Percentiles rank a stretch among this genome's conserved stretches.
Conservation (phyloP, 2,888 invertebrate genomes). For the Dicranocentrus wangi region DNA sequence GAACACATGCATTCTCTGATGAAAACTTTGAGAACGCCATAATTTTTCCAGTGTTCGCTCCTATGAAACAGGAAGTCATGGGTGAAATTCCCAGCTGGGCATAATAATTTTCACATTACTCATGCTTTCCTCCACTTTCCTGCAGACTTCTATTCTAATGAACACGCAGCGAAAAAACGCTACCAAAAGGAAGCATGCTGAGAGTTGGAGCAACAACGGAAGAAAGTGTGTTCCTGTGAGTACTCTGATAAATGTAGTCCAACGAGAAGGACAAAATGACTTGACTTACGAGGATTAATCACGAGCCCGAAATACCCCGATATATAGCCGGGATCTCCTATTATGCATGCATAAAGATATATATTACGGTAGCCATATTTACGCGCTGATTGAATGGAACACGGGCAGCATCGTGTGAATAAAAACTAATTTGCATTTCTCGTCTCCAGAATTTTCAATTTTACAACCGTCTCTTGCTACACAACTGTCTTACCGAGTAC, state of each 20-base stretch:
- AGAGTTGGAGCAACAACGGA: background rate
- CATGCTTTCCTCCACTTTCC: conserved; percentile 44
- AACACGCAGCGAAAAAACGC: conserved; percentile 16
- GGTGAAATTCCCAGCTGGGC: conserved; percentile 58
- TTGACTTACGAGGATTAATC: no score
- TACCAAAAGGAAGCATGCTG: conserved; percentile 8
- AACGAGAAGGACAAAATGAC: no score
- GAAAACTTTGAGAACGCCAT: conserved; percentile 16
- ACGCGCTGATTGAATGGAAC: background rate
- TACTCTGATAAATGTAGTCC: no score
- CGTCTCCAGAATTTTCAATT: background rate
- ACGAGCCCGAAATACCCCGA: no score
- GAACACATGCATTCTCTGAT: conserved; percentile 5
- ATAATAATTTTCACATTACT: conserved; percentile 60
- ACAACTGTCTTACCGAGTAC: background rate
- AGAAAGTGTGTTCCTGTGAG: background rate
- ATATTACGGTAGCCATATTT: no score
- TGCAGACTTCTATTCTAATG: conserved; percentile 22
- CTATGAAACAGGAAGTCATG: conserved; percentile 52
- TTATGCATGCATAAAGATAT: no score
- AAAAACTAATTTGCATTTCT: conserved; percentile 16
- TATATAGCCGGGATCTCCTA: no score
- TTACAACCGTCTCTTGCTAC: background rate
- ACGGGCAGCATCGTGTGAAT: background rate
- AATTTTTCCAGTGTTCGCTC: conserved; percentile 37